Base-by-base conservation (phyloP, 2,113 vertebrate species). In the Eulacestoma nigropectus region DNA sequence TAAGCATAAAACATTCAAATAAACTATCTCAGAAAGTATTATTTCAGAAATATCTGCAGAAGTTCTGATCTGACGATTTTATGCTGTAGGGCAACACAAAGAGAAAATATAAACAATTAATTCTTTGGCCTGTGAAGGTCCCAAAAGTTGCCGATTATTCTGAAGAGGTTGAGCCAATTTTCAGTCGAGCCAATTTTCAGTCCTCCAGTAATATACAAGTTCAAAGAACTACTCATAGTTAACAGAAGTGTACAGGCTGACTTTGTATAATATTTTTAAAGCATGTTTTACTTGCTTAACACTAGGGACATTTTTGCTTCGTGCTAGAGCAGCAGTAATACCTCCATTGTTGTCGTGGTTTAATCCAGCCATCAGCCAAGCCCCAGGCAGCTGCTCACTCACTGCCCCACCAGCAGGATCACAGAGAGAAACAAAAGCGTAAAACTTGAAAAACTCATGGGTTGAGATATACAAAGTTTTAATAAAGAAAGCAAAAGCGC, bases 371-470 rank as follows among this genome's bases (percentile, higher is more conserved):
- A 26, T 39, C 23, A 56, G 18, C 26, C 17, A 32, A 27, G 42
- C 22, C 26, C 26, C 20, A 20, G 5, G 9, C 52, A 46, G 23
- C 60, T 19, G 16, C 39, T 60, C 4, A 0, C 30, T 60, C 7
- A 6, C 46, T 77, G 53, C 29, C 32, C 20, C 11, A 53, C 25
- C 39, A 68, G 53, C n/a, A 39, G 60, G 8, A 19, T 26, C 11
- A 0, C 1, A 26, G 33, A 37, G 46, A 68, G 37, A 37, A 74
- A 29, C 0, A 0, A 37, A 37, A 20, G 21, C 10, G 12, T 65
- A 29, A 59, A 75, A 89, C 13, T 20, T 68, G 46, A 20, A 59
- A 52, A 53, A 46, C 9, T 21, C 3, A 0, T n/a, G 39, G 10
- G 4, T 52, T 67, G 55, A 26, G 29, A 39, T 60, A 60, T 4